A percentile compares a stretch with the other conserved stretches of the same genome.
These are phyloP conservation scores for Sebastolobus alascanus DNA, from an alignment of 2,797 vertebrate species.

Conservation along the genomic window DNA sequence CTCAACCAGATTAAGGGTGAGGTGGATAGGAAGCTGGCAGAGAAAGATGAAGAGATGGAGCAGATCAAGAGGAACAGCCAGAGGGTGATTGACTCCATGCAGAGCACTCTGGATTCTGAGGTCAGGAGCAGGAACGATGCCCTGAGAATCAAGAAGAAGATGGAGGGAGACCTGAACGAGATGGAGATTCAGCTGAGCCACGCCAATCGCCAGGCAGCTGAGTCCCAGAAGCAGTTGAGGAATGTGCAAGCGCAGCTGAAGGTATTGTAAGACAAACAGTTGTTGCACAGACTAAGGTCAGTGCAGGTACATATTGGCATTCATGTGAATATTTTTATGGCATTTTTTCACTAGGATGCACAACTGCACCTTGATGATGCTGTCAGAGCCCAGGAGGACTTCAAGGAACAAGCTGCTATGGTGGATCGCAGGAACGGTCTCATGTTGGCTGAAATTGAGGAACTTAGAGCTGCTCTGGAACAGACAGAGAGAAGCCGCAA, in stretches of 20 bases:
- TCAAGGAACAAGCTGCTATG: slow-evolving; percentile 91
- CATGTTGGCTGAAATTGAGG: slow-evolving; percentile 89
- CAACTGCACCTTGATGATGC: slow-evolving; percentile 90
- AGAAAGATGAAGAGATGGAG: slow-evolving; percentile 93
- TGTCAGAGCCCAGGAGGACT: slow-evolving; percentile 86
- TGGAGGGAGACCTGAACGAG: slow-evolving; percentile 90
- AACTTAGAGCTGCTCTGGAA: slow-evolving; percentile 87
- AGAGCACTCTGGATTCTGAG: slow-evolving; percentile 88
- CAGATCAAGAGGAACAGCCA: slow-evolving; percentile 91
- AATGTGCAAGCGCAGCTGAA: slow-evolving; percentile 88
- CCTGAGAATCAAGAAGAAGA: slow-evolving; percentile 92
- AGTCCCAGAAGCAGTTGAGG: slow-evolving; percentile 90
- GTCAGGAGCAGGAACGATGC: slow-evolving; percentile 91
- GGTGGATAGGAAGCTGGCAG: slow-evolving; percentile 88
- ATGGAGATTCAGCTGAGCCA: slow-evolving; percentile 92
- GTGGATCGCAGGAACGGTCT: slow-evolving; percentile 89
- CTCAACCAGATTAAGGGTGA: slow-evolving; percentile 90
- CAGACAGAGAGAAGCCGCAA: slow-evolving; percentile 88
- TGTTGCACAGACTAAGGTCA: neutral
- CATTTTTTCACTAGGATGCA: slow-evolving; percentile 78
- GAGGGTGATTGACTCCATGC: slow-evolving; percentile 86
- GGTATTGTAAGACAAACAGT: slow-evolving; percentile 72
- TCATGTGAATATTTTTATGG: neutral
- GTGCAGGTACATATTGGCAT: neutral
- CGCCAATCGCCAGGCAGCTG: slow-evolving; percentile 87